These are phyloP conservation scores for Laupala kohalensis DNA, from an alignment of 1,140 invertebrate genomes.

Conservation along the genomic window DNA sequence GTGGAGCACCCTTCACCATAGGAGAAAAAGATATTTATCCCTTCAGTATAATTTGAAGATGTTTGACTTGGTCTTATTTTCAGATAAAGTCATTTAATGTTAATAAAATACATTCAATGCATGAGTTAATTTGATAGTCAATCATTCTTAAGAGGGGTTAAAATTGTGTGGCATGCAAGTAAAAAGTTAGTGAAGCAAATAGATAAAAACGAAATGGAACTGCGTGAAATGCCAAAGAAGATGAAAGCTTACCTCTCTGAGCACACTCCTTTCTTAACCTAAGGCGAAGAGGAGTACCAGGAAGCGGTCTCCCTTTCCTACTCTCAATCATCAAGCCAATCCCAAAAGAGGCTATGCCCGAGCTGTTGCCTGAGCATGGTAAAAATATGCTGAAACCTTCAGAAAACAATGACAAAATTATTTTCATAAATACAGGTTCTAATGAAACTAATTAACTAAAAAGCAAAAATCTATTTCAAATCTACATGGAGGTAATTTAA, in stretches of 20 bases:
- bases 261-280: slow-evolving; percentile 88
- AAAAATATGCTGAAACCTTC: slow-evolving; percentile 83
- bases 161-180: too few relatives aligned
- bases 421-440: too few relatives aligned
- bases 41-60: background rate
- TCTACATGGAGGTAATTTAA: too few relatives aligned
- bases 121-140: too few relatives aligned
- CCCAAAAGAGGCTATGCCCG: slow-evolving; percentile 75
- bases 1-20: background rate
- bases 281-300: slow-evolving; percentile 79
- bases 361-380: slow-evolving; percentile 77
- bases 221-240: background rate
- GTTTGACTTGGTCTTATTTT: background rate
- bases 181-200: too few relatives aligned
- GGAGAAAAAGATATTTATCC: background rate
- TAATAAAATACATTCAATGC: too few relatives aligned
- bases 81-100: too few relatives aligned
- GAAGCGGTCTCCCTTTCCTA: slow-evolving; percentile 56
- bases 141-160: too few relatives aligned
- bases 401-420: too few relatives aligned
- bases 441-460: too few relatives aligned
- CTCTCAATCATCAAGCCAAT: slow-evolving; percentile 77
- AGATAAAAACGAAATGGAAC: too few relatives aligned
- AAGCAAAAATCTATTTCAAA: too few relatives aligned
- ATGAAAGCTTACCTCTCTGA: slow-evolving; percentile 60